phyloP scores from a whole-genome alignment of 2,888 invertebrate genomes.

The Camptogramma bilineatum region DNA sequence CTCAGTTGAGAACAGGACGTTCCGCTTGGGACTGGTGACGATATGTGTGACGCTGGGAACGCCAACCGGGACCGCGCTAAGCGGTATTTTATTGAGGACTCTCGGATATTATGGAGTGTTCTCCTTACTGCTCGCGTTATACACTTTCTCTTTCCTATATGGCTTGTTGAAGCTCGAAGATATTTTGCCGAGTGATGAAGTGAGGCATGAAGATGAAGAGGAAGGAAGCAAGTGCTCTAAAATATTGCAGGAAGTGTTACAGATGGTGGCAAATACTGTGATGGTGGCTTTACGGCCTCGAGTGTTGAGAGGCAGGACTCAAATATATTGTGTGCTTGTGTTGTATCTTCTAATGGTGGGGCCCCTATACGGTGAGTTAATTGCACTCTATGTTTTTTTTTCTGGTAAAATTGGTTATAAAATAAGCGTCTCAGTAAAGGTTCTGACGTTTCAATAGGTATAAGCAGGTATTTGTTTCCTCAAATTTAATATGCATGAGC shows the following conservation, averaged over 20 bases:
- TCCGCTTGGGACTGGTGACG: slow-evolving; percentile 86
- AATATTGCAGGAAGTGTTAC: slow-evolving; percentile 62
- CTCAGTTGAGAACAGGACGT: slow-evolving; percentile 85
- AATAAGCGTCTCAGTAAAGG: no score
- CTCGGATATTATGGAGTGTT: slow-evolving; percentile 81
- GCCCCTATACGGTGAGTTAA: slow-evolving; percentile 77
- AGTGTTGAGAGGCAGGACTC: slow-evolving; percentile 62
- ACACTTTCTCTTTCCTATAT: slow-evolving; percentile 68
- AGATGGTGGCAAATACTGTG: slow-evolving; percentile 72
- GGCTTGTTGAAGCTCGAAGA: slow-evolving; percentile 75
- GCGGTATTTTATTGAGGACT: slow-evolving; percentile 77
- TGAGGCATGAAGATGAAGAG: slow-evolving; percentile 29
- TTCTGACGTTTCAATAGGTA: no score
- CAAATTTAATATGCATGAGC: no score
- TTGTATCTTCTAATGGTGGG: slow-evolving; percentile 79
- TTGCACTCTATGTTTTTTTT: no score
- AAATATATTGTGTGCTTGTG: slow-evolving; percentile 71
- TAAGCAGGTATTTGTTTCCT: no score
- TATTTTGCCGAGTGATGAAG: slow-evolving; percentile 51
- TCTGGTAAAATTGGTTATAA: no score
- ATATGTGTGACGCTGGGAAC: slow-evolving; percentile 82
- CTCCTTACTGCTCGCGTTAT: slow-evolving; percentile 64
- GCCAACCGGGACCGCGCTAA: slow-evolving; percentile 81
- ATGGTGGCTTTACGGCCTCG: slow-evolving; percentile 71
- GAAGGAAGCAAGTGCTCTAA: slow-evolving; percentile 49